Evolutionary conservation across 2,797 vertebrate species (phyloP).

Genomic region (Sebastes nivosus): DNA sequence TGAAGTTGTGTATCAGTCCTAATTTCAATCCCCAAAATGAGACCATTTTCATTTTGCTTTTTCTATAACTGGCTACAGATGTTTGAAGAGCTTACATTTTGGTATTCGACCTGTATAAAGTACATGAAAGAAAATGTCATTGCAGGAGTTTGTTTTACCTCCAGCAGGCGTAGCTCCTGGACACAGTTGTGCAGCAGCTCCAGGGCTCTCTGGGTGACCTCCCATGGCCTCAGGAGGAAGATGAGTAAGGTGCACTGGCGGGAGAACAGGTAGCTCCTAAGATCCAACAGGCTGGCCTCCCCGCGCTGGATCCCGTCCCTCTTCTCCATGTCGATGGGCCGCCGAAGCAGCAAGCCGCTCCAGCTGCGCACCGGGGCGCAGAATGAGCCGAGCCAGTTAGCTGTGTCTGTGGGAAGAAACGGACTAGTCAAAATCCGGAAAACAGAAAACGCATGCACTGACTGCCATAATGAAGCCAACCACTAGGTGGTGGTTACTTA

Average conservation of each 20-base stretch:
- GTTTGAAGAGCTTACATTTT: not conserved
- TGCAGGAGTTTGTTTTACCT: conserved; percentile 76
- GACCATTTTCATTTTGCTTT: not conserved
- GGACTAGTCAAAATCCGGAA: not conserved
- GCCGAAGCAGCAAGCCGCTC: conserved; percentile 92
- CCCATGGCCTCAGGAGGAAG: conserved; percentile 97
- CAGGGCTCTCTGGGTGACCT: conserved; percentile 93
- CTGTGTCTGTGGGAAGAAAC: conserved; percentile 84
- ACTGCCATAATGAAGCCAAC: not conserved
- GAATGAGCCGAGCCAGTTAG: conserved; percentile 97
- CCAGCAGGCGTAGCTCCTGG: conserved; percentile 93
- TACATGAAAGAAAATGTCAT: not conserved
- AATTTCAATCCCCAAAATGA: too few relatives aligned
- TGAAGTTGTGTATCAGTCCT: not conserved
- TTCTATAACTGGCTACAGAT: not conserved
- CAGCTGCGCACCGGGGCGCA: conserved; percentile 94
- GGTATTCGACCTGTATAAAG: not conserved
- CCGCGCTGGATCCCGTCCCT: conserved; percentile 91
- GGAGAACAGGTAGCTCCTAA: conserved; percentile 97
- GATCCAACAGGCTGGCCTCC: conserved; percentile 91
- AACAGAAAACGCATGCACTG: not conserved
- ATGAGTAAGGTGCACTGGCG: conserved; percentile 97
- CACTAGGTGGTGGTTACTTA: conserved; percentile 42
- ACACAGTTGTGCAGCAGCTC: conserved; percentile 98
- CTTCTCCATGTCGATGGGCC: conserved; percentile 99